Evolutionary conservation across 2,113 vertebrate genomes (phyloP), one percentile per base, ranked within the genome.

Genomic region (Malurus melanocephalus): DNA sequence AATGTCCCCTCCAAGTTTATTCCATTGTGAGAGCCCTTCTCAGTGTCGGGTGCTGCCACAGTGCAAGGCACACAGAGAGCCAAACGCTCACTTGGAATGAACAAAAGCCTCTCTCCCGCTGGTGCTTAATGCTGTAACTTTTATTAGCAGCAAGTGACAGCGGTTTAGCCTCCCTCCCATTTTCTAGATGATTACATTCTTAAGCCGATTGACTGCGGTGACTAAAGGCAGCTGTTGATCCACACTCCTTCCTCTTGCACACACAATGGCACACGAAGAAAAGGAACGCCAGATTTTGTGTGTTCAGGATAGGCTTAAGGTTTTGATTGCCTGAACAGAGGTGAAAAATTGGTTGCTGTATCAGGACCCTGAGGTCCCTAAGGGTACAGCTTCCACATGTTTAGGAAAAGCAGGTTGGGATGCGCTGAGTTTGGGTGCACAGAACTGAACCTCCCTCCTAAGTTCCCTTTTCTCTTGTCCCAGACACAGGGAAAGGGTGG

Each of bases 191-290:
- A 91, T 90, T 94, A 94, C 87, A 88, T 94, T 68, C 94, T 62
- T 89, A 96, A 94, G 87, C 90, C 46, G 65, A 95, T 87, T 93
- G 88, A 90, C 87, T 92, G 69, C 28, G 9, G 65, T 85, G 89
- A 94, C 80, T 81, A 66, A 86, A 92, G 90, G 86, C 92, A 95
- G 93, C 94, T 94, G 93, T 86, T 91, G 92, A 68, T 92, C 56
- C 88, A 92, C 64, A 51, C 80, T 79, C 88, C n/a, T 92, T 68
- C 69, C 66, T 92, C 62, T 89, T 45, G n/a, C 67, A 87, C 91
- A 78, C 92, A 94, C 90, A 94, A 77, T 77, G 86, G 78, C 84
- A 56, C 67, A 71, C 0, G 0, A 95, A 94, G 86, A 90, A 93
- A 91, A 75, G 79, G 85, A 94, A 77, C 4, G 0, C 9, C 48